Percentiles rank a stretch among this genome's conserved stretches.
Conservation (phyloP, 1,140 invertebrate species). For the Rhagoletis pomonella region DNA sequence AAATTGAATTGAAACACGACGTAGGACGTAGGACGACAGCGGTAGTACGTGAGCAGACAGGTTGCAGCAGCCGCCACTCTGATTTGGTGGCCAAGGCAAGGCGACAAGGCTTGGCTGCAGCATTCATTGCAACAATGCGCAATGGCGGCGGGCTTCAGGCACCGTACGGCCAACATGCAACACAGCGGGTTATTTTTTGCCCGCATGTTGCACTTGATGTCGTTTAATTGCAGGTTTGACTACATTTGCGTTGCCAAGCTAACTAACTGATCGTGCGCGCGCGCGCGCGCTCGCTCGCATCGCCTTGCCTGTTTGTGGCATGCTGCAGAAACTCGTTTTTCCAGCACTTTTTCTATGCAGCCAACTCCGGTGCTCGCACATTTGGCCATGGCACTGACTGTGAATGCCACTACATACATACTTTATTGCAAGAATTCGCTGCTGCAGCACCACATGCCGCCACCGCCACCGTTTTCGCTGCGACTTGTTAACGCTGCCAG, state of each 20-base stretch:
- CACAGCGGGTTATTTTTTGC: neutral
- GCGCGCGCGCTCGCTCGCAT: too few species aligned
- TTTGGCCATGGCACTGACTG: neutral
- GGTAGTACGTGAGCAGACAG: neutral
- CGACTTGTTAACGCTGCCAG: neutral
- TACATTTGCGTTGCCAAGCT: neutral
- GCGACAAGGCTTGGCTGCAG: neutral
- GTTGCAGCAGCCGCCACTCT: neutral
- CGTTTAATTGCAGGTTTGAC: neutral
- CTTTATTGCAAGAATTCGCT: neutral
- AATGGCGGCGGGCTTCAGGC: neutral
- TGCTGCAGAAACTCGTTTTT: neutral
- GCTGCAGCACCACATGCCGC: neutral
- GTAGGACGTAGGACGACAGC: neutral
- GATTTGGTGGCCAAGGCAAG: neutral
- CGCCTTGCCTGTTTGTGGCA: neutral
- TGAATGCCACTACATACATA: neutral
- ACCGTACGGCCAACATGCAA: too few species aligned
- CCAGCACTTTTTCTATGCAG: neutral
- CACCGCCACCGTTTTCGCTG: neutral
- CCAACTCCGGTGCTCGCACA: neutral
- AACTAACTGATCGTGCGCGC: too few species aligned
- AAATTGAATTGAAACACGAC: neutral
- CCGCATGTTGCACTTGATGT: conserved; percentile 12
- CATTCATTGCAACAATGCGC: too few species aligned